A percentile compares a stretch with the other conserved stretches of the same genome.
phyloP scores from a whole-genome alignment of 23 tunicate genomes.

The Ciona savignyi region DNA sequence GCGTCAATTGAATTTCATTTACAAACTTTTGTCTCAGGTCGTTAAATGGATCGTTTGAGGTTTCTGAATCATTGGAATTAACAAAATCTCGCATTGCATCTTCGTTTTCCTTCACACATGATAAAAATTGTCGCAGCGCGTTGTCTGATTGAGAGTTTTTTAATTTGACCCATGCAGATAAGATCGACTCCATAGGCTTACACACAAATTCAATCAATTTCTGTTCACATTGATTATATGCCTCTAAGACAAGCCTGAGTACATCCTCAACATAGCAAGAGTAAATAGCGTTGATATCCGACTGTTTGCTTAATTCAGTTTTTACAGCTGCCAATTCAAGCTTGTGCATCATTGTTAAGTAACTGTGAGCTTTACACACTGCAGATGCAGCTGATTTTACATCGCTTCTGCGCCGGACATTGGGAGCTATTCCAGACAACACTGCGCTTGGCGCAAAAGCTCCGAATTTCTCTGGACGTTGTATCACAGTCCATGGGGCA shows the following conservation, averaged over 20 bases:
- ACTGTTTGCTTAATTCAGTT: conserved; percentile 9
- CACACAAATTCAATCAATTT: conserved; percentile 9
- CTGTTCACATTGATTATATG: conserved; percentile 42
- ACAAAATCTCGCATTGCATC: neutral
- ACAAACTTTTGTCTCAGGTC: neutral
- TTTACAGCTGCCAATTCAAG: conserved; percentile 22
- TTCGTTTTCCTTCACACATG: conserved; percentile 26
- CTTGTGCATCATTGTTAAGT: conserved; percentile 31
- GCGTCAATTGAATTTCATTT: neutral
- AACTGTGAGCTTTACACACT: conserved; percentile 63
- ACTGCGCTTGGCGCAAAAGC: conserved; percentile 26
- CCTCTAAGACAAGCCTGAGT: conserved; percentile 12
- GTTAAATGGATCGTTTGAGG: neutral
- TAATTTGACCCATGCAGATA: conserved; percentile 38
- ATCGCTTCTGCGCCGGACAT: conserved; percentile 13
- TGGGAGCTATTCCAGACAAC: conserved; percentile 17
- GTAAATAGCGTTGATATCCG: conserved; percentile 7
- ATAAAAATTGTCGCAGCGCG: conserved; percentile 21
- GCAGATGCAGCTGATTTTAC: conserved; percentile 7
- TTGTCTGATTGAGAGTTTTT: conserved; percentile 37
- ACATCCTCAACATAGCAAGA: conserved; percentile 34
- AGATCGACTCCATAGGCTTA: conserved; percentile 32
- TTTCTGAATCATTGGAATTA: neutral
- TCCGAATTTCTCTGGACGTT: conserved; percentile 37
- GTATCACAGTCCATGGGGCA: conserved; percentile 72